Base-by-base conservation (phyloP, 2,113 vertebrate genomes). In the Australoheros scitulus region DNA sequence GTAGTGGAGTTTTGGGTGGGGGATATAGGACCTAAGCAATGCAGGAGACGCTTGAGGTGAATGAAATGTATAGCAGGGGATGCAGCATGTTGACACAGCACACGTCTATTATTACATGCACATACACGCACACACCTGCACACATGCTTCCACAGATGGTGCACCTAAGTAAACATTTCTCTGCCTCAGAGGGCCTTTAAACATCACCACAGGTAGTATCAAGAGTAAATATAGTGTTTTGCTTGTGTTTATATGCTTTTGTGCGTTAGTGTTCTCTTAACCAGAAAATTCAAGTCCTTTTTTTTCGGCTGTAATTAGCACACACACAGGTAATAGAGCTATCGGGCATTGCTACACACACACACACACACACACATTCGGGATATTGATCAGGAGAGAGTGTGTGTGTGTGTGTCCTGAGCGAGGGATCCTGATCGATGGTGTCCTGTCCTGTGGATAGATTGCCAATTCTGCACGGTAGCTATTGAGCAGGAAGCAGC, bases 381-480 rank as follows among this genome's bases (percentile, higher is more conserved):
- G 72, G 79, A 20, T 91, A 94, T 91, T 74, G 90, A 93, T 91
- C 90, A 90, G 72, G 22, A 11, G 81, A 63, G 74, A 24, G 74
- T 70, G 76, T 26, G 82, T 22, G 78, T 22, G 78, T 74, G 77
- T 76, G 82, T 38, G 84, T 86, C 84, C 72, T 80, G 83, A 90
- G 91, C 82, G 57, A 92, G 88, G 82, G 78, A 92, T 90, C 88
- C 83, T 74, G 91, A 93, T 96, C 94, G 85, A 96, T 96, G 65
- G 15, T 29, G 87, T 83, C 87, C 89, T 92, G 91, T 94, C 92
- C 70, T n/a, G 38, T 85, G 93, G 94, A 95, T 94, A 90, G 92
- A 95, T 94, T 81, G 80, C 90, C 90, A 83, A 91, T 94, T 93
- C 81, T 80, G 77, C 36, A 38, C 76, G 76, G 83, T 85, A 50